Percentiles rank a stretch among this genome's conserved stretches.
Evolutionary conservation across 2,113 vertebrate species (phyloP).

Genomic region (Centropus unirufus): DNA sequence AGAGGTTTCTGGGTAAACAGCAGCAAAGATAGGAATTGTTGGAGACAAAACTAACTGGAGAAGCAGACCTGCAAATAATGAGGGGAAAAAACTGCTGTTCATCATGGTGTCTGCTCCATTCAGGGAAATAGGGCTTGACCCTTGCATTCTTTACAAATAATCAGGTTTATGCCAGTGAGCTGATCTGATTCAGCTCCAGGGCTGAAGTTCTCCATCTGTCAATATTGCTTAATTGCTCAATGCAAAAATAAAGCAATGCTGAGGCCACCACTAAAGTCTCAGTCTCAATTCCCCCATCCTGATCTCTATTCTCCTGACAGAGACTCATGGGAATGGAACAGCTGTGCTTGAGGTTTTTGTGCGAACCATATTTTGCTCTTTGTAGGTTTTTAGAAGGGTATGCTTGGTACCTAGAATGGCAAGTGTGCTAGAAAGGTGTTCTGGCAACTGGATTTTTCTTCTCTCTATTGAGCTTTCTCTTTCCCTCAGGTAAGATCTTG

Average conservation of each 20-base stretch:
- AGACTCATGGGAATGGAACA: not conserved
- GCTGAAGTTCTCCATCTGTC: slow-evolving; percentile 22
- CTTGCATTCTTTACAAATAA: slow-evolving; percentile 18
- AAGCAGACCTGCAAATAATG: slow-evolving; percentile 23
- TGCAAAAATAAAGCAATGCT: not conserved
- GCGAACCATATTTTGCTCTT: not conserved
- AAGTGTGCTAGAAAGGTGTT: not conserved
- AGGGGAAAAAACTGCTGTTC: slow-evolving; percentile 24
- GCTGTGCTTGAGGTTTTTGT: not conserved
- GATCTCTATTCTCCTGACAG: not conserved
- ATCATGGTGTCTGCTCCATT: not conserved
- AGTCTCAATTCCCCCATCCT: not conserved
- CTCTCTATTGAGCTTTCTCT: not conserved
- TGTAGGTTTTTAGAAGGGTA: not conserved
- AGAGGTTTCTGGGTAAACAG: not conserved
- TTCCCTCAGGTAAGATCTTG: not conserved
- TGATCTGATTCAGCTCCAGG: not conserved
- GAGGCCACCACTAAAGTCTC: not conserved
- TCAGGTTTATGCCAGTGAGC: not conserved
- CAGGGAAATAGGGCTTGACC: not conserved
- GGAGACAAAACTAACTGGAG: not conserved
- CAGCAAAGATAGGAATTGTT: not conserved
- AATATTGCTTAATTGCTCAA: slow-evolving; percentile 21
- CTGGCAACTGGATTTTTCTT: not conserved
- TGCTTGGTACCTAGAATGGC: not conserved